phyloP scores from a whole-genome alignment of 2,888 invertebrate species.

The Apoderus coryli region DNA sequence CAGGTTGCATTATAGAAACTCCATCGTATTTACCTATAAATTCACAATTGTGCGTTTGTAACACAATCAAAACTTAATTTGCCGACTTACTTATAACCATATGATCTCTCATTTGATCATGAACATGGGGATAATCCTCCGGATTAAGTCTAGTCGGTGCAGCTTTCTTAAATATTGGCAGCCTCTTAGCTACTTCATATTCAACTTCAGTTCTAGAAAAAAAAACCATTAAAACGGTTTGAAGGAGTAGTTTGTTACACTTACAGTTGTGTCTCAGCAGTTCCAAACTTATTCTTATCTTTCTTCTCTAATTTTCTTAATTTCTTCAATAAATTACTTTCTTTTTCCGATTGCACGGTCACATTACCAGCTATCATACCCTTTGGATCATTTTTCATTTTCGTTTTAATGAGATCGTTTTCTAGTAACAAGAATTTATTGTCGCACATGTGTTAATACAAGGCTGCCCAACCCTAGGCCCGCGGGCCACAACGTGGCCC shows the following conservation, averaged over 20 bases:
- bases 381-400: conserved; percentile 12
- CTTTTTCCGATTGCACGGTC: conserved; percentile 69
- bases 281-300: conserved; percentile 28
- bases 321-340: conserved; percentile 61
- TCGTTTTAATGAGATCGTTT: conserved; percentile 5
- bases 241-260: conserved; percentile 6
- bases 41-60: too few species aligned
- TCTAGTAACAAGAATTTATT: conserved; percentile 10
- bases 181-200: conserved; percentile 21
- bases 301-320: conserved; percentile 77
- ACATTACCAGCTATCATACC: conserved; percentile 60
- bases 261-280: conserved; percentile 19
- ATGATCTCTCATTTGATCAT: conserved; percentile 55
- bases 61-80: too few species aligned
- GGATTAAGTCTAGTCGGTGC: conserved; percentile 29
- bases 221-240: conserved; percentile 2
- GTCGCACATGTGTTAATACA: too few species aligned
- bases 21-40: conserved; percentile 25
- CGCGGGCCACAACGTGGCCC: too few species aligned
- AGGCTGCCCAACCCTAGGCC: too few species aligned
- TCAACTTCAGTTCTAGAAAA: conserved; percentile 21
- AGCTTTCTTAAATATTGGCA: conserved; percentile 24
- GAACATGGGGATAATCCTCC: conserved; percentile 74
- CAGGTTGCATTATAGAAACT: conserved; percentile 39
- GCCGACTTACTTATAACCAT: conserved; percentile 23